Percentiles rank a stretch among this genome's conserved stretches.
These are phyloP conservation scores for Gulo gulo DNA, from an alignment of 2,113 vertebrate genomes.

Conservation along the genomic window DNA sequence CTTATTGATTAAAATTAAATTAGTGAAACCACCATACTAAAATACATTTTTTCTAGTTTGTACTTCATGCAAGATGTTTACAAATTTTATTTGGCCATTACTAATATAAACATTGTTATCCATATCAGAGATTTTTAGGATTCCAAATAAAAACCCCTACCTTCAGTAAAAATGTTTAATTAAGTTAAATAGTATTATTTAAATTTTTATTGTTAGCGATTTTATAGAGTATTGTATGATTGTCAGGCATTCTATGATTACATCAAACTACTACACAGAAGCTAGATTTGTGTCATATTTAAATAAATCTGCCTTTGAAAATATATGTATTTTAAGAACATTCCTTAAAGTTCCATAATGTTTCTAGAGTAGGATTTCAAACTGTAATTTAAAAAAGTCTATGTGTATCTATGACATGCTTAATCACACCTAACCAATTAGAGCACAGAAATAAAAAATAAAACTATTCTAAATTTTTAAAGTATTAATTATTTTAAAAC, in stretches of 20 bases:
- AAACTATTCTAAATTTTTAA: not conserved
- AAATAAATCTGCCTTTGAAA: constrained; percentile 1
- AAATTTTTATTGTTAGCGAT: not conserved
- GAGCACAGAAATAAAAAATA: not conserved
- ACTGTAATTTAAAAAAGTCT: not conserved
- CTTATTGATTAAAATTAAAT: not conserved
- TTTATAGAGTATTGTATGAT: not conserved
- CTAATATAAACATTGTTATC: not conserved
- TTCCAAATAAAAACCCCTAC: not conserved
- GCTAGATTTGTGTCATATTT: not conserved
- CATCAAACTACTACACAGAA: not conserved
- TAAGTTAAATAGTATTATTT: not conserved
- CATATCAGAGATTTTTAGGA: not conserved
- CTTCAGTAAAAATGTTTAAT: not conserved
- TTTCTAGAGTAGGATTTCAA: not conserved
- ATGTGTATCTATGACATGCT: not conserved
- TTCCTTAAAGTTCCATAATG: not conserved
- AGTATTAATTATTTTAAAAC: not conserved
- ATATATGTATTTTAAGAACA: not conserved
- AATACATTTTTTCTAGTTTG: not conserved
- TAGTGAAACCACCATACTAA: not conserved
- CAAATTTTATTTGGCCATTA: not conserved
- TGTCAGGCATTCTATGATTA: not conserved
- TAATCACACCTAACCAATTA: not conserved
- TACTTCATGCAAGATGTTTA: not conserved